Base-by-base conservation (phyloP, 2,113 vertebrate species). In the Varanus salvator region DNA sequence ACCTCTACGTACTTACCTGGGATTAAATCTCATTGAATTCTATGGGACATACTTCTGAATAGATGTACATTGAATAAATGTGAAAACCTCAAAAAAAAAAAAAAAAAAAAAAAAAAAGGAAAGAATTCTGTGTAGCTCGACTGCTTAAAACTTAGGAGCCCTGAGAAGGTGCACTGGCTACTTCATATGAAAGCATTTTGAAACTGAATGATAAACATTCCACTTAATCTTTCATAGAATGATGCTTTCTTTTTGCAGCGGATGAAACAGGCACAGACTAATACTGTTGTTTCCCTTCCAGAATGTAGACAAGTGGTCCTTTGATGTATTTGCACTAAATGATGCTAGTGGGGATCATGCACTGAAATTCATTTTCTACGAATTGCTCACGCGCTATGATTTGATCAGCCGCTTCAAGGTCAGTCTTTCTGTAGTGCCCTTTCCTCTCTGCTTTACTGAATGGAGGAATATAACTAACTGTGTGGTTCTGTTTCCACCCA, bases 351-450 rank as follows among this genome's bases (percentile, higher is more conserved):
- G 98, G 1, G 98, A 99, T 90, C 99, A 99, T 64, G 98, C 98
- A 1, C 97, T 99, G 93, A 99, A 99, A 96, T 99, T 99, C 96
- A 99, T 99, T 97, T 99, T 99, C 97, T 99, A 99, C 89, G 99
- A 99, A 96, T 96, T 99, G 92, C 98, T 99, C 90, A 99, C 99
- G 34, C 98, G 98, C 95, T 99, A 99, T 29, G 99, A 99, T 96
- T 97, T 99, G 95, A 99, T 99, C 95, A 99, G 97, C 92, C 98
- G 97, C 85, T 99, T 99, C 96, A 99, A 99, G 99, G 99, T 99
- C 94, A 97, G 96, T 97, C 88, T 21, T 89, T 89, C 76, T 12
- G 87, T 91, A 66, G 75, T 17, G 17, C 71, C 4, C 77, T 31
- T 91, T 89, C 3, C 29, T 93, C 87, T 0, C 12, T 72, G 21